Evolutionary conservation across 2,888 invertebrate genomes (phyloP).

Genomic region (Neoitamus cyanurus): DNA sequence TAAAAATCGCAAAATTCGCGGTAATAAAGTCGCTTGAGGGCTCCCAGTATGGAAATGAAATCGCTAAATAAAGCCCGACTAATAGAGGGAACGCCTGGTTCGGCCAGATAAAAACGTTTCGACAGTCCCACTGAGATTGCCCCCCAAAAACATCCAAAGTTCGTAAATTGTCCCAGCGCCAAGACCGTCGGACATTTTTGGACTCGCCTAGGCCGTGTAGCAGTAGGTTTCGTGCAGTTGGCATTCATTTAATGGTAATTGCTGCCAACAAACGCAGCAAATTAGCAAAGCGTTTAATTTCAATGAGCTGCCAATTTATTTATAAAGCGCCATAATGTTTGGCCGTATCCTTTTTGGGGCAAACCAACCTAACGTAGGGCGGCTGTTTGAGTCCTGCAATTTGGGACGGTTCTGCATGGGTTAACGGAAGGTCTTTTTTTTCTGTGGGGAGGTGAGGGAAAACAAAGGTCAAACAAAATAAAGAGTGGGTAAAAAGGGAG

Average conservation of each 20-base stretch:
- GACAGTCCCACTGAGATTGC: background rate
- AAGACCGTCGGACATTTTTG: background rate
- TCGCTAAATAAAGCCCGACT: background rate
- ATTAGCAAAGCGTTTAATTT: conserved; percentile 30
- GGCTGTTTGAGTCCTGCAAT: background rate
- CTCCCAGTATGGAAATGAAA: background rate
- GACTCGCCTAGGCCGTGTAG: background rate
- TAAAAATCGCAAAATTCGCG: background rate
- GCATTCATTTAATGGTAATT: background rate
- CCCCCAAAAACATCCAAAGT: background rate
- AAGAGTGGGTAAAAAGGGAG: background rate
- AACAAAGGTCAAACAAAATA: conserved; percentile 4
- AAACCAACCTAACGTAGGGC: too few relatives aligned
- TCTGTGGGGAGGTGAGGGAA: background rate
- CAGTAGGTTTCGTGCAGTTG: background rate
- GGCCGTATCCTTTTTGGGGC: background rate
- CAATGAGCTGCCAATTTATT: conserved; percentile 30
- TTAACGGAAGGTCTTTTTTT: background rate
- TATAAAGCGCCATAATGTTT: conserved; percentile 1
- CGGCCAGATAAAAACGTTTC: background rate
- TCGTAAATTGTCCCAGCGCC: conserved; percentile 12
- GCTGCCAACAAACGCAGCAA: conserved; percentile 30
- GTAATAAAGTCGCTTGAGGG: background rate
- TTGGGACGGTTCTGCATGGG: background rate
- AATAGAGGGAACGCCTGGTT: background rate